Evolutionary conservation across 1,140 invertebrate species (phyloP), one percentile per base, ranked within the genome.

Genomic region (Penaeus vannamei): DNA sequence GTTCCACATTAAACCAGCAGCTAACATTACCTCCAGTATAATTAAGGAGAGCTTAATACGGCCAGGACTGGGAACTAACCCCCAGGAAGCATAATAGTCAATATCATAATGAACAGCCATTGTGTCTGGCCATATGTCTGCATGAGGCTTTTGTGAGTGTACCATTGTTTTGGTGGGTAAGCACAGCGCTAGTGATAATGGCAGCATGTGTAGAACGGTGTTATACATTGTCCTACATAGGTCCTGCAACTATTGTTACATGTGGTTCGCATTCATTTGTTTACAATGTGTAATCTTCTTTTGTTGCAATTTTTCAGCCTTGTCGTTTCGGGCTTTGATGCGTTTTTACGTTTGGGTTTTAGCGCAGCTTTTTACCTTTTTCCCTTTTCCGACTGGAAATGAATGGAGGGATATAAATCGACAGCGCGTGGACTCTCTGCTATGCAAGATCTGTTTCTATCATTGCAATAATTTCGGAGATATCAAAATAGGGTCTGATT

Each of bases 121-220:
- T 86, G 85, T 86, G 64, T 60, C 66, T 29, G 66, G 84, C 84
- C 84, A 85, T 85, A 85, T 85, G 84, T 85, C 84, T 85, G 84
- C 66, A 72, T 76, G 69, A 76, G 59, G n/a, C 84, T 85, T 85
- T 85, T 85, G 84, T 85, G 66, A 59, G 69, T 59, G 8, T 23
- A 76, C 66, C 84, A 76, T 85, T 85, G 84, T 84, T 85, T 85
- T 53, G 19, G 60, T 36, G 32, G 84, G 83, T 85, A 85, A 85
- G 84, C 84, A 72, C 64, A 64, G 69, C 62, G 72, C 69, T 53
- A 59, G 69, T 86, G 64, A 61, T 84, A 86, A 79, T 86, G 69
- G 85, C 20, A 86, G 72, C 72, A 86, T 69, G 72, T 86, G 85
- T 86, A 86, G 72, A 36, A 36, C 69, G 46, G 20, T 86, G 64